phyloP scores from a whole-genome alignment of 2,888 invertebrate species.

The Dorcus parallelipipedus region DNA sequence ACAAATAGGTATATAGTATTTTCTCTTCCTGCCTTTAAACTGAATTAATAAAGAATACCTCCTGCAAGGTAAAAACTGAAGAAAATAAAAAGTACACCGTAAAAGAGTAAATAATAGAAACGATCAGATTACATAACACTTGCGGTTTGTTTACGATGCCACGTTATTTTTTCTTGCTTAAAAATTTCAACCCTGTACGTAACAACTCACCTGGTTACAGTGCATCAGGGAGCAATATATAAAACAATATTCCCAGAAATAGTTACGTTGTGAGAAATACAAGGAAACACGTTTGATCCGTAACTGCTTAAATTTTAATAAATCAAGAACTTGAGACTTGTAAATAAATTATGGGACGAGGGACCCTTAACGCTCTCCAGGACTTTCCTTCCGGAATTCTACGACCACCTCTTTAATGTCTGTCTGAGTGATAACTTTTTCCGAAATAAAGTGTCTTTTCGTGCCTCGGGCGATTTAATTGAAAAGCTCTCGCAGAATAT shows the following conservation, averaged over 20 bases:
- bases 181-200: not conserved
- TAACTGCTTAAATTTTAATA: constrained; percentile 1
- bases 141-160: not conserved
- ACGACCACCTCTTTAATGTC: not conserved
- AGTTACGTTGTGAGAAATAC: not conserved
- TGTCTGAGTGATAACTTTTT: not conserved
- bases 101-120: not conserved
- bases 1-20: no score
- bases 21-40: no score
- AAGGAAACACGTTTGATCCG: not conserved
- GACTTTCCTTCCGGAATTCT: not conserved
- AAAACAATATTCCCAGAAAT: not conserved
- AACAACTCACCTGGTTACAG: not conserved
- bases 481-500: not conserved
- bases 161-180: not conserved
- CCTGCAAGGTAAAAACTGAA: no score
- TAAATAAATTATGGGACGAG: not conserved
- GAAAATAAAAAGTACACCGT: no score
- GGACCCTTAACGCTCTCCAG: not conserved
- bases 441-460: not conserved
- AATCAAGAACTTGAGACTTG: not conserved
- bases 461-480: not conserved
- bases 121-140: not conserved
- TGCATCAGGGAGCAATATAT: not conserved
- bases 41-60: no score